Base-by-base conservation (phyloP, 2,888 invertebrate genomes). In the Drosophila mayaguana region DNA sequence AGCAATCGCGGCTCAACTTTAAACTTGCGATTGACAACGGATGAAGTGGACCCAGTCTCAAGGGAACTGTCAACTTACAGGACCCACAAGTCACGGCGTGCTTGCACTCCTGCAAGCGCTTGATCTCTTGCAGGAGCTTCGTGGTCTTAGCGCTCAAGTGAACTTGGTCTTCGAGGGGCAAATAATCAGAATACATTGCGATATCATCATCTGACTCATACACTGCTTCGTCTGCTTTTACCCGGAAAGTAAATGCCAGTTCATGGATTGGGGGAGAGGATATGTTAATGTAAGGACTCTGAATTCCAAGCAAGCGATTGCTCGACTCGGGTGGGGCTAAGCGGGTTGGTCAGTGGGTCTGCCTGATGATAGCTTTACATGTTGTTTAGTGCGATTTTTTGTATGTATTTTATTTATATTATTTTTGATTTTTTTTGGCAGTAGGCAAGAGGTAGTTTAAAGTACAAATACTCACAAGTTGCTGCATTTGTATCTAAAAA, bases 381-480 rank as follows among this genome's bases (percentile, higher is more conserved):
- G 28, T 28, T 28, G 28, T 7, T 28, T 7, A 7, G 7, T n/a
- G n/a, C n/a, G n/a, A n/a, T n/a, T n/a, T n/a, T n/a, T n/a, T n/a
- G n/a, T n/a, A n/a, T n/a, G n/a, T n/a, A n/a, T n/a, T n/a, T n/a
- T n/a, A n/a, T n/a, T n/a, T n/a, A n/a, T n/a, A n/a, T n/a, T n/a
- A n/a, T n/a, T n/a, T n/a, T n/a, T n/a, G n/a, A n/a, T 14, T 14
- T 14, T 22, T 43, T 14, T 22, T 25, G 36, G 9, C 22, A 34
- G 20, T 1, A 12, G 3, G 20, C 20, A 12, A 18, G 14, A 11
- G 7, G 8, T 8, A 28, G 25, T 60, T 11, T 34, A 51, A 65
- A n/a, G 14, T 25, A 57, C 46, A 51, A 46, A 28, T 80, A 88
- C 83, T 83, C 62, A 83, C 83, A 70, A 54, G 88, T 86, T 65